A percentile compares a stretch with the other conserved stretches of the same genome.
These are phyloP conservation scores for Pelobates fuscus DNA, from an alignment of 2,113 vertebrate genomes.

Conservation along the genomic window DNA sequence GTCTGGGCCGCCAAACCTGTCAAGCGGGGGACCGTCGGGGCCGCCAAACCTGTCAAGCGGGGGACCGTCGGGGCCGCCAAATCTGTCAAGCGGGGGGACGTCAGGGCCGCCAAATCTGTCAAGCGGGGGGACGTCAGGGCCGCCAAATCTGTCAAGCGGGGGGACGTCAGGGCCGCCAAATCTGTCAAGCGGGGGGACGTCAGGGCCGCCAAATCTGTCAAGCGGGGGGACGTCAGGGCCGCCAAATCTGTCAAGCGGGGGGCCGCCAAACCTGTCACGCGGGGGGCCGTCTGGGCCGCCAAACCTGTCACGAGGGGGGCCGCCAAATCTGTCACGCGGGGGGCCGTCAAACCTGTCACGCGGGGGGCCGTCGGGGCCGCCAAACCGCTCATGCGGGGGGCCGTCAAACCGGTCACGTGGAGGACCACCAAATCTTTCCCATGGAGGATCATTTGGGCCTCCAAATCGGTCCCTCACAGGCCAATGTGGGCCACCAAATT, in stretches of 20 bases:
- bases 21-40: background rate
- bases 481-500: background rate
- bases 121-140: background rate
- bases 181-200: background rate
- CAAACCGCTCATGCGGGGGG: background rate
- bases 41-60: background rate
- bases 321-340: background rate
- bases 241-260: background rate
- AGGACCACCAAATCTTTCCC: no score
- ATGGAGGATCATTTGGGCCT: background rate
- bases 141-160: background rate
- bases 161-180: background rate
- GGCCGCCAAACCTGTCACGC: background rate
- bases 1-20: background rate
- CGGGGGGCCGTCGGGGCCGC: background rate
- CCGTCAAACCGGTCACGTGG: background rate
- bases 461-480: background rate
- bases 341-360: background rate
- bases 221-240: background rate
- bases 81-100: background rate
- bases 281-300: background rate
- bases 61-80: background rate
- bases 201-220: background rate
- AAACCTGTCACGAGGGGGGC: background rate
- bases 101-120: background rate